These are phyloP conservation scores for Triplophysa yarkandensis DNA, from an alignment of 2,797 vertebrate species.

Conservation along the genomic window DNA sequence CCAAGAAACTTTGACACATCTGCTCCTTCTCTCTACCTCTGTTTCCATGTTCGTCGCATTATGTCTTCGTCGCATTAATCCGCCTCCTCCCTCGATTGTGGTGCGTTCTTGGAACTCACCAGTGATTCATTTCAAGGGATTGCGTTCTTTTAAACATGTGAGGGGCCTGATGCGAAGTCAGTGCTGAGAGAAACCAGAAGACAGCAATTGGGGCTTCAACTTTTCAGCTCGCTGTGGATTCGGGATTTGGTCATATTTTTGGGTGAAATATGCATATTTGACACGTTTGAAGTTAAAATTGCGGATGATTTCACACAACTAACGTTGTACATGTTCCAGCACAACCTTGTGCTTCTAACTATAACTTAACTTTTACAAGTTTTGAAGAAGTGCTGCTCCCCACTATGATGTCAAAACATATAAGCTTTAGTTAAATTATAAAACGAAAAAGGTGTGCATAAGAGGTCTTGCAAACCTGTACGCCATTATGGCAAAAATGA, in stretches of 20 bases:
- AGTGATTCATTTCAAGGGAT: slow-evolving; percentile 56
- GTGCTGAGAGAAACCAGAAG: slow-evolving; percentile 41
- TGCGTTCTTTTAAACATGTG: slow-evolving; percentile 55
- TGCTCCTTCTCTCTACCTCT: slow-evolving; percentile 41
- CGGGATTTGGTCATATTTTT: background rate
- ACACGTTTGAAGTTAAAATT: background rate
- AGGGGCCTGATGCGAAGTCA: slow-evolving; percentile 40
- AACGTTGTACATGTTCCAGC: background rate
- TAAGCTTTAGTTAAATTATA: background rate
- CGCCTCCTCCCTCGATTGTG: slow-evolving; percentile 29
- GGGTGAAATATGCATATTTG: background rate
- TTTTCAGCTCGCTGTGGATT: slow-evolving; percentile 8
- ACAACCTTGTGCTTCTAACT: background rate
- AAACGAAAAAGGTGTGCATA: background rate
- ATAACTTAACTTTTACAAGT: background rate
- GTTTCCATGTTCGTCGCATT: slow-evolving; percentile 49
- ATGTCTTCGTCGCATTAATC: slow-evolving; percentile 30
- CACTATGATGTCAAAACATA: background rate
- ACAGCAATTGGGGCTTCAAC: slow-evolving; percentile 7
- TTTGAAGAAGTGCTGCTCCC: background rate
- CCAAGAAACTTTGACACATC: slow-evolving; percentile 60
- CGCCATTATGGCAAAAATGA: slow-evolving; percentile 44
- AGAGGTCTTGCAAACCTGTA: slow-evolving; percentile 36
- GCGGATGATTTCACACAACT: background rate
- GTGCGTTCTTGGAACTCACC: slow-evolving; percentile 29